These are phyloP conservation scores for Burhinus bistriatus DNA, from an alignment of 2,113 vertebrate genomes.

Conservation along the genomic window DNA sequence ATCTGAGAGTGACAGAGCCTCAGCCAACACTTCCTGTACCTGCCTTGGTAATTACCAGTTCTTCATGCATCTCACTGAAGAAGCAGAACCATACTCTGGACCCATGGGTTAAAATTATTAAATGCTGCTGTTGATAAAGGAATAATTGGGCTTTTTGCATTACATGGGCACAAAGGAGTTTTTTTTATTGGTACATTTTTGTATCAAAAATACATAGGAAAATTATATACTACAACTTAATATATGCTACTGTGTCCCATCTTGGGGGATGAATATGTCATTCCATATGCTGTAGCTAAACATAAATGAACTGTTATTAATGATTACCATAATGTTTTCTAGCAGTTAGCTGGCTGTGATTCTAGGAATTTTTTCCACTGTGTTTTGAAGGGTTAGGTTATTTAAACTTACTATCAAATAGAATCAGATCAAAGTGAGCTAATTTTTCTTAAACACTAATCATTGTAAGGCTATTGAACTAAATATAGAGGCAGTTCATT, in stretches of 20 bases:
- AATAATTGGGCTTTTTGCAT: background rate
- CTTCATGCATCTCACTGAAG: background rate
- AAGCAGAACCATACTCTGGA: background rate
- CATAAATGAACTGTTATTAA: conserved; percentile 81
- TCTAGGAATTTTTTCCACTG: conserved; percentile 78
- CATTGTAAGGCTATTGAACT: conserved; percentile 89
- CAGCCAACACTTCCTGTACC: background rate
- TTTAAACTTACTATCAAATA: conserved; percentile 85
- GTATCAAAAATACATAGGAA: background rate
- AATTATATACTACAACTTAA: conserved; percentile 13
- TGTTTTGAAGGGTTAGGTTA: conserved; percentile 84
- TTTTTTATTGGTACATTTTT: background rate
- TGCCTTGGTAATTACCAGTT: background rate
- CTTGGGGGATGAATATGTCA: conserved; percentile 62
- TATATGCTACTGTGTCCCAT: conserved; percentile 40
- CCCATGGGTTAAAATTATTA: background rate
- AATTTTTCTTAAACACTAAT: conserved; percentile 90
- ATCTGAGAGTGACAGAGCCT: background rate
- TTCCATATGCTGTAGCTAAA: conserved; percentile 74
- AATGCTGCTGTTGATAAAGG: background rate
- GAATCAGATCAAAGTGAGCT: conserved; percentile 86
- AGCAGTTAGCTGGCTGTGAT: conserved; percentile 79
- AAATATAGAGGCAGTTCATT: conserved; percentile 89
- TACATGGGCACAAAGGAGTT: background rate
- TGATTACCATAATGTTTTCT: conserved; percentile 77